Conservation (phyloP, 2,797 vertebrate genomes). For the Notolepis coatsorum region DNA sequence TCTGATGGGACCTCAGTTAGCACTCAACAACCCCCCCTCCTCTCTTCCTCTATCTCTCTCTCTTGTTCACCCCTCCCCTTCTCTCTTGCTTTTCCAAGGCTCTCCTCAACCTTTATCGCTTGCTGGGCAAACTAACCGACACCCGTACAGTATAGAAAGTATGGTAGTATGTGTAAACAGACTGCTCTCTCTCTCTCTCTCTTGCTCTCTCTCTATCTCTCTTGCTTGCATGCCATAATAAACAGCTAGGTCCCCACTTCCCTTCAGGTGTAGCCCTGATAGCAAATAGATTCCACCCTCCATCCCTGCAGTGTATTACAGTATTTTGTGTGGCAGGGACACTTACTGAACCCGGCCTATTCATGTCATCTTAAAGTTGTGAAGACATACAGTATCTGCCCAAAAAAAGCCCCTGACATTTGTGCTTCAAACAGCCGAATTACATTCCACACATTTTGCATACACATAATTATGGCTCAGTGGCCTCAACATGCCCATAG, state of each 20-base stretch:
- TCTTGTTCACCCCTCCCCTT: background rate
- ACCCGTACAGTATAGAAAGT: conserved; percentile 26
- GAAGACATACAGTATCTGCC: conserved; percentile 5
- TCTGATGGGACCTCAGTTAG: conserved; percentile 77
- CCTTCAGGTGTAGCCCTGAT: conserved; percentile 46
- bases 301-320: conserved; percentile 26
- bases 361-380: conserved; percentile 24
- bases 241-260: conserved; percentile 60
- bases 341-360: conserved; percentile 31
- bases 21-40: conserved; percentile 71
- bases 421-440: conserved; percentile 1
- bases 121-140: conserved; percentile 9
- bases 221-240: conserved; percentile 1
- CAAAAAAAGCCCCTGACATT: conserved; percentile 2
- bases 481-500: background rate
- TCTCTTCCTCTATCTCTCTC: conserved; percentile 24
- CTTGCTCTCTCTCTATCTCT: conserved; percentile 8
- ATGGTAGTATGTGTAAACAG: conserved; percentile 37
- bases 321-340: conserved; percentile 19
- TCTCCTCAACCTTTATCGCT: conserved; percentile 24
- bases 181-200: conserved; percentile 28
- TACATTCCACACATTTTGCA: conserved; percentile 5
- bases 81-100: conserved; percentile 36
- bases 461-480: background rate
- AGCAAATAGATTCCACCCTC: conserved; percentile 41